Conservation (phyloP, 2,888 invertebrate species). For the Tanypteryx hageni region DNA sequence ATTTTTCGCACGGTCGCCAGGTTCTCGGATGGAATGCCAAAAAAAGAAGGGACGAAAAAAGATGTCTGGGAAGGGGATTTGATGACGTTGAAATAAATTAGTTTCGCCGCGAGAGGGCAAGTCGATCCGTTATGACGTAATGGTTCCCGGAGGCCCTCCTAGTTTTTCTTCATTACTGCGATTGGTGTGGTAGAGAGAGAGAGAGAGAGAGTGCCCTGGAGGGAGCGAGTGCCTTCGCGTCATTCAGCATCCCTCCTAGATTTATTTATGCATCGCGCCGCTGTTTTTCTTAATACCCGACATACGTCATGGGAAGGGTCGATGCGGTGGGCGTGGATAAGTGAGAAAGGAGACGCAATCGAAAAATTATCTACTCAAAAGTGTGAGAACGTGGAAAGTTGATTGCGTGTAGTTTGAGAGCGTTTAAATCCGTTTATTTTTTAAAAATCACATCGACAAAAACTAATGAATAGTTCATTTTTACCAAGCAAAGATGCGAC, state of each 20-base stretch:
- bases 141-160: slow-evolving; percentile 21
- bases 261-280: background rate
- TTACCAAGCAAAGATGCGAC: no score
- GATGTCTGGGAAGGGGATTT: background rate
- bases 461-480: no score
- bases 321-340: background rate
- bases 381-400: no score
- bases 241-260: background rate
- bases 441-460: no score
- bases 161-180: slow-evolving; percentile 16
- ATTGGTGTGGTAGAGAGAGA: background rate
- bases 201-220: background rate
- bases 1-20: background rate
- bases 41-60: background rate
- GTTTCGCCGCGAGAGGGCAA: slow-evolving; percentile 32
- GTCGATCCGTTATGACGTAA: slow-evolving; percentile 40
- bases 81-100: background rate
- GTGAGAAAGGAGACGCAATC: background rate
- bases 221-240: background rate
- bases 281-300: background rate
- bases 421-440: no score
- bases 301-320: background rate
- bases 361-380: no score
- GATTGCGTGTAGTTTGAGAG: no score
- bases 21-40: background rate